These are phyloP conservation scores for Amorpha juglandis DNA, from an alignment of 2,888 invertebrate genomes.

Conservation along the genomic window DNA sequence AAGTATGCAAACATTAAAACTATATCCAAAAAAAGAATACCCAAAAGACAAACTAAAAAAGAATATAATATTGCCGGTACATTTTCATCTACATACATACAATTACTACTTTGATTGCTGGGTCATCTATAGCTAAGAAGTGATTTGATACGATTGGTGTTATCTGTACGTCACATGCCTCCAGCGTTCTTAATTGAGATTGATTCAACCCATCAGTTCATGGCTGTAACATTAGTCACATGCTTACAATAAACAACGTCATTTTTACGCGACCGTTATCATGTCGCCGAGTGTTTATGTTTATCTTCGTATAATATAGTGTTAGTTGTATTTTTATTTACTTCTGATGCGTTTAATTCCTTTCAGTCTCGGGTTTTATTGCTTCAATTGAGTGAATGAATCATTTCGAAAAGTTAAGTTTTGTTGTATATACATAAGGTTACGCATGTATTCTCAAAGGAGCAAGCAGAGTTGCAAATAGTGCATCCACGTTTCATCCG, in stretches of 20 bases:
- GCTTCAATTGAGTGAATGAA: slow-evolving; percentile 7
- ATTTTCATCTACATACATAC: too few relatives aligned
- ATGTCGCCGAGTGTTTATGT: not conserved
- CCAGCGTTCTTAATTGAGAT: slow-evolving; percentile 37
- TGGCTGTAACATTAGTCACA: slow-evolving; percentile 36
- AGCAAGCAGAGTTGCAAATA: too few relatives aligned
- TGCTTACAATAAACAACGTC: slow-evolving; percentile 29
- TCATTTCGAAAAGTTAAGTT: not conserved
- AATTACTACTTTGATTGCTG: not conserved
- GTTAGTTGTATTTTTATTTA: not conserved
- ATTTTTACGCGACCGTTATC: slow-evolving; percentile 15
- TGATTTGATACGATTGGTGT: not conserved
- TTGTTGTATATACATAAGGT: too few relatives aligned
- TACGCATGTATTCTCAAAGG: too few relatives aligned
- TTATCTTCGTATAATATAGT: not conserved
- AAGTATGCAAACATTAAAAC: too few relatives aligned
- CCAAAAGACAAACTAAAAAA: too few relatives aligned
- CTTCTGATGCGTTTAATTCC: not conserved
- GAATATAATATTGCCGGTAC: too few relatives aligned
- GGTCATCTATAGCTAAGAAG: not conserved
- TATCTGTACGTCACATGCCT: slow-evolving; percentile 31
- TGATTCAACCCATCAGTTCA: slow-evolving; percentile 39
- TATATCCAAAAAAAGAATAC: too few relatives aligned
- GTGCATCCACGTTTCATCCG: too few relatives aligned
- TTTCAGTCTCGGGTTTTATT: not conserved